phyloP scores from a whole-genome alignment of 2,113 vertebrate species.

The Siniperca knerii region DNA sequence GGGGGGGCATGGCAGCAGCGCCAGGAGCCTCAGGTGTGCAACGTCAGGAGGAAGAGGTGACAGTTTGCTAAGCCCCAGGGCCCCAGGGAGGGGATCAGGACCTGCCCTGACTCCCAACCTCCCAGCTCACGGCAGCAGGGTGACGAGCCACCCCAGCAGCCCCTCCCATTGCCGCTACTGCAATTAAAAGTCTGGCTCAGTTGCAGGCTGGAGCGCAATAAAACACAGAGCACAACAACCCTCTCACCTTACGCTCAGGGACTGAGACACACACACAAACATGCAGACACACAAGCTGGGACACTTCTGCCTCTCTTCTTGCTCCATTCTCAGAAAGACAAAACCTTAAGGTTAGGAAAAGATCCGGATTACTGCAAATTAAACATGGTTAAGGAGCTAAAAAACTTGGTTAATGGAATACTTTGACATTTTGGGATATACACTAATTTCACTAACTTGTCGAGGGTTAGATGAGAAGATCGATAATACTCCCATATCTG shows the following conservation, averaged over 20 bases:
- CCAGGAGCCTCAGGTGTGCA: constrained; percentile 91
- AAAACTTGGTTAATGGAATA: background rate
- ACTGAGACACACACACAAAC: constrained; percentile 51
- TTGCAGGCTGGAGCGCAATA: constrained; percentile 76
- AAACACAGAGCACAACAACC: constrained; percentile 76
- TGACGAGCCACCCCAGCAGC: constrained; percentile 68
- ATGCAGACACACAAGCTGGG: constrained; percentile 47
- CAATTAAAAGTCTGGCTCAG: constrained; percentile 86
- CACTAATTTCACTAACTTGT: background rate
- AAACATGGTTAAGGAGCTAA: background rate
- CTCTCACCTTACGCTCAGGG: constrained; percentile 76
- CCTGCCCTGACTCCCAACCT: constrained; percentile 77
- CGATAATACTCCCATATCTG: background rate
- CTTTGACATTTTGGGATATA: background rate
- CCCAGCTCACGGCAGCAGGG: constrained; percentile 78
- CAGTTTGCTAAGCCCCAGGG: constrained; percentile 81
- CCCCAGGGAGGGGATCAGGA: constrained; percentile 83
- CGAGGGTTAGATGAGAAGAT: background rate
- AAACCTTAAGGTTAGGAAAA: background rate
- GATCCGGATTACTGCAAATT: background rate
- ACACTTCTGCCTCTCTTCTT: constrained; percentile 26
- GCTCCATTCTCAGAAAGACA: background rate
- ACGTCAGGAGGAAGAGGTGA: constrained; percentile 89
- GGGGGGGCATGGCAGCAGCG: constrained; percentile 53
- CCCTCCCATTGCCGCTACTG: constrained; percentile 65